Percentiles rank a stretch among this genome's conserved stretches.
Evolutionary conservation across 1,140 invertebrate genomes (phyloP).

Genomic region (Temnothorax nylanderi): DNA sequence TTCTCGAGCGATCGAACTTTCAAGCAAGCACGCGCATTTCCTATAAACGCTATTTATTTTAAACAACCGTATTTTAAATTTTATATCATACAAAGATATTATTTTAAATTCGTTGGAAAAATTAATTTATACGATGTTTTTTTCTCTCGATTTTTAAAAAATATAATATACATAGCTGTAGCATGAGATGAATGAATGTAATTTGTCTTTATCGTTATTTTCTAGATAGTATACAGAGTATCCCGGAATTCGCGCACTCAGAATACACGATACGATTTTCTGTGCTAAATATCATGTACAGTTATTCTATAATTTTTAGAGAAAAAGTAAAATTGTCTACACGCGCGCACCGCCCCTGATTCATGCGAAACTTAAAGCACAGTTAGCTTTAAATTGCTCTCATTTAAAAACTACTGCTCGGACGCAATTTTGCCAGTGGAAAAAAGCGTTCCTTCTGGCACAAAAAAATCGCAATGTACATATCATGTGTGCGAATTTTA

Average conservation of each 20-base stretch:
- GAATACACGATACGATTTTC: background rate
- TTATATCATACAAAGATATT: background rate
- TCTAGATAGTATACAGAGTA: background rate
- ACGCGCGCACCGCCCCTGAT: background rate
- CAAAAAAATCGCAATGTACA: background rate
- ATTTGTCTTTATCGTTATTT: background rate
- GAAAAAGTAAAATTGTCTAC: background rate
- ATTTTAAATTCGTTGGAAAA: background rate
- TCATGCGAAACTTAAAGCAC: background rate
- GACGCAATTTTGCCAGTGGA: background rate
- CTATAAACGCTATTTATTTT: slow-evolving; percentile 7
- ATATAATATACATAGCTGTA: background rate
- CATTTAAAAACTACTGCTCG: background rate
- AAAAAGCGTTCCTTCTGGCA: background rate
- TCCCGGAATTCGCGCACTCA: background rate
- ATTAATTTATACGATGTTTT: background rate
- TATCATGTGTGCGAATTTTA: background rate
- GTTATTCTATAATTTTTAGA: background rate
- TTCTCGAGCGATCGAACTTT: background rate
- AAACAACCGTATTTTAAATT: background rate
- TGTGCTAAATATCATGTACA: background rate
- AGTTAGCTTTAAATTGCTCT: background rate
- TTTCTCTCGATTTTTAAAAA: background rate
- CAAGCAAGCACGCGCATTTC: background rate
- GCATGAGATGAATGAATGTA: background rate